Evolutionary conservation across 1,140 invertebrate species (phyloP).

Genomic region (Dendrolimus punctatus): DNA sequence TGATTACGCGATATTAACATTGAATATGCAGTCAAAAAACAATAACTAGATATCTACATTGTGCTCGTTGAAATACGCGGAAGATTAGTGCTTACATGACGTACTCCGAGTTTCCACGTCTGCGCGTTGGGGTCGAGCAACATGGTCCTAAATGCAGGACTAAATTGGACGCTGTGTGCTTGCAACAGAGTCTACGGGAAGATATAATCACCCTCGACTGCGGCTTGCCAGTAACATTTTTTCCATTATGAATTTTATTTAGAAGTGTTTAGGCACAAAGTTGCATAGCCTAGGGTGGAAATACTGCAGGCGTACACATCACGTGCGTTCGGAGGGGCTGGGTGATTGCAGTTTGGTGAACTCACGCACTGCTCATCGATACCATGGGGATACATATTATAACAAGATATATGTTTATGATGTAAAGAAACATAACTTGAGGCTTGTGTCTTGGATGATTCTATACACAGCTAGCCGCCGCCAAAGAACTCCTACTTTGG

Average conservation of each 20-base stretch:
- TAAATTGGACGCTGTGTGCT: constrained; percentile 44
- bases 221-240: constrained; percentile 15
- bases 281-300: not conserved
- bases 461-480: too few species aligned
- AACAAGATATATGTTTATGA: constrained; percentile 1
- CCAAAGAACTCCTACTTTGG: too few species aligned
- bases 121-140: constrained; percentile 39
- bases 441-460: not conserved
- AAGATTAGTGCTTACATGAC: constrained; percentile 55
- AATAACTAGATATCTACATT: constrained; percentile 15
- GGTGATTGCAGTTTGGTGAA: constrained; percentile 52
- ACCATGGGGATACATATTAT: constrained; percentile 24
- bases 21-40: not conserved
- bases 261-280: too few species aligned
- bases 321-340: constrained; percentile 47
- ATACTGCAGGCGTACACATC: constrained; percentile 43
- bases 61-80: constrained; percentile 24
- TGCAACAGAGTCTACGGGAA: constrained; percentile 40
- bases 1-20: not conserved
- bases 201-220: constrained; percentile 26
- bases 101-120: constrained; percentile 49
- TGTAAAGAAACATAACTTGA: constrained; percentile 1
- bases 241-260: too few species aligned
- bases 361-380: constrained; percentile 31
- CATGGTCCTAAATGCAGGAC: constrained; percentile 24